Base-by-base conservation (phyloP, 2,797 vertebrate genomes). In the Thunnus albacares region DNA sequence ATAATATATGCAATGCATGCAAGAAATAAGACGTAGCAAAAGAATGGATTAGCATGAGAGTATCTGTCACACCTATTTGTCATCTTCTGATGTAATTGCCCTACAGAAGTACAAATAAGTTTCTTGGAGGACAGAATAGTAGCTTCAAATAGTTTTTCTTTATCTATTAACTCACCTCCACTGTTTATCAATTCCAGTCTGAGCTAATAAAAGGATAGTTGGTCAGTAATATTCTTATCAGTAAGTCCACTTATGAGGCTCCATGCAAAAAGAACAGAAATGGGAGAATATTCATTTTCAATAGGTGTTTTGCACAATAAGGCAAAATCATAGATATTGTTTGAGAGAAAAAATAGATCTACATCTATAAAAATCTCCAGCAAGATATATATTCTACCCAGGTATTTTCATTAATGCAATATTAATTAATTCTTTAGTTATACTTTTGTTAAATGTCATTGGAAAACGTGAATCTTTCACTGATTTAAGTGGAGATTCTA, bases 241-340 rank as follows among this genome's bases (percentile, higher is more conserved):
- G 24, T 3, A 18, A 51, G 24, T 55, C 35, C 14, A 33, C 61
- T 58, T 33, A 35, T 49, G 15, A 59, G 7, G 52, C 11, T 26
- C 49, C 13, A 52, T 60, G 67, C 24, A 62, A 28, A 74, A 60
- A 43, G 28, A 38, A 33, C 11, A 0, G 18, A 77, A 43, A 43
- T 55, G 13, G 26, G 14, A 6, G 47, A n/a, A 5, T 18, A 10
- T 47, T 12, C 18, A 49, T 38, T 24, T 35, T 35, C 22, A 56
- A 51, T 55, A 43, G 18, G 22, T 59, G 10, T 4, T 35, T 53
- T 70, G 20, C 60, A n/a, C 30, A 64, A 77, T 47, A 28, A 26
- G 43, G 24, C 26, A 43, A 56, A 59, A 64, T 81, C n/a, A 69
- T 60, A 53, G 3, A 13, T 55, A 35, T 69, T 60, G 18, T 33